These are phyloP conservation scores for Mythimna albipuncta DNA, from an alignment of 2,888 invertebrate species.

Conservation along the genomic window DNA sequence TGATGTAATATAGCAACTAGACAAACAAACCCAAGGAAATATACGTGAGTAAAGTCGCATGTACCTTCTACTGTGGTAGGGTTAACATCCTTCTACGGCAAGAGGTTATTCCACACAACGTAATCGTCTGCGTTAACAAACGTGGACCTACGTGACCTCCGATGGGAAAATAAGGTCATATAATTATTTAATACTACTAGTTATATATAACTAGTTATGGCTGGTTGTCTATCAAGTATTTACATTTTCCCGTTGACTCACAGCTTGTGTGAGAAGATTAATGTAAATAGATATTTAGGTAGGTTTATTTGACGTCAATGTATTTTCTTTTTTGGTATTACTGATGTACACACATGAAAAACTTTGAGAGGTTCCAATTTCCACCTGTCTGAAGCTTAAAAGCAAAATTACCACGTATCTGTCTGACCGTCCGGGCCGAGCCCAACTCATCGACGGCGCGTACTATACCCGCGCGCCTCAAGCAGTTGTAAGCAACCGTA, in stretches of 20 bases:
- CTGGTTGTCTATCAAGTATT: slow-evolving; percentile 17
- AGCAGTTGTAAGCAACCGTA: no score
- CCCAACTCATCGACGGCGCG: no score
- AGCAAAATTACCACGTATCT: no score
- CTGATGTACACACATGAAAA: background rate
- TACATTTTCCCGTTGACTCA: slow-evolving; percentile 37
- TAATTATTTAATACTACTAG: slow-evolving; percentile 17
- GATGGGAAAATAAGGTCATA: slow-evolving; percentile 38
- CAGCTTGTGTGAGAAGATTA: slow-evolving; percentile 12
- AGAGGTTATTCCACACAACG: slow-evolving; percentile 19
- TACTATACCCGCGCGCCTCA: no score
- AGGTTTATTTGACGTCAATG: background rate
- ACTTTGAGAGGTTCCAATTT: background rate
- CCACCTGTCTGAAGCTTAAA: background rate
- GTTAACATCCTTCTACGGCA: background rate
- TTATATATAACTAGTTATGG: slow-evolving; percentile 7
- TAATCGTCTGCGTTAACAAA: slow-evolving; percentile 19
- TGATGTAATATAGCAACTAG: slow-evolving; percentile 8
- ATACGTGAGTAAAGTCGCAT: slow-evolving; percentile 8
- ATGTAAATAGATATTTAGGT: slow-evolving; percentile 18
- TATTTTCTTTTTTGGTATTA: slow-evolving; percentile 6
- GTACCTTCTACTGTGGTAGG: background rate
- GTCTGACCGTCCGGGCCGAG: no score
- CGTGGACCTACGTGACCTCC: slow-evolving; percentile 42
- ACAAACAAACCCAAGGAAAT: background rate